phyloP scores from a whole-genome alignment of 2,113 vertebrate genomes.

The Alosa alosa region DNA sequence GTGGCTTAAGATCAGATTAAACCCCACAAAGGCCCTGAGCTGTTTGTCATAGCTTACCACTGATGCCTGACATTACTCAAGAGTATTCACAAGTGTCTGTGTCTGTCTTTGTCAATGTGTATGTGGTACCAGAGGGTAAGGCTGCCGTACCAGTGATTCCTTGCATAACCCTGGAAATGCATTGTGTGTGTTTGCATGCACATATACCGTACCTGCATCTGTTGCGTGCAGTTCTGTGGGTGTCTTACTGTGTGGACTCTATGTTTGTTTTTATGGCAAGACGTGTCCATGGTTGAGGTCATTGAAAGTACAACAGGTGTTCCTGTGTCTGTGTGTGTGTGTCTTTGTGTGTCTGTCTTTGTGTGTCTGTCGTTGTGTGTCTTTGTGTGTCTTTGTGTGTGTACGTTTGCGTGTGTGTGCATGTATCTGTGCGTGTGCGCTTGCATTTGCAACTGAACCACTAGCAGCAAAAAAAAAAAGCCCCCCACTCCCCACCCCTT shows the following conservation, averaged over 20 bases:
- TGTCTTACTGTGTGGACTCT: slow-evolving; percentile 1
- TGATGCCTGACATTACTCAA: background rate
- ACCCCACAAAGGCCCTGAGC: background rate
- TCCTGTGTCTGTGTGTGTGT: background rate
- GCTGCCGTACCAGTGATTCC: background rate
- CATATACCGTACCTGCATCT: background rate
- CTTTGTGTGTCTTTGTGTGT: background rate
- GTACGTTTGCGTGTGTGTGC: no score
- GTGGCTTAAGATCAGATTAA: slow-evolving; percentile 13
- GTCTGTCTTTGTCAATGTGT: background rate
- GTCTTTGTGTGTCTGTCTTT: slow-evolving; percentile 10
- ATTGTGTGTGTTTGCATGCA: background rate
- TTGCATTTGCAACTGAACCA: background rate
- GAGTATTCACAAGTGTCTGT: slow-evolving; percentile 18
- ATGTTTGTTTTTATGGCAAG: background rate
- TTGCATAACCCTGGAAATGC: background rate
- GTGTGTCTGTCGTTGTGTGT: slow-evolving; percentile 3
- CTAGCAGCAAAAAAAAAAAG: background rate
- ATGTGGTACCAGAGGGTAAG: slow-evolving; percentile 45
- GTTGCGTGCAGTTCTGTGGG: slow-evolving; percentile 48
- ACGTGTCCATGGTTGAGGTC: background rate
- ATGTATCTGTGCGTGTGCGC: background rate
- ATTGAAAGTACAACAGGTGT: background rate
- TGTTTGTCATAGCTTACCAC: background rate
- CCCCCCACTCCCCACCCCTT: background rate